Base-by-base conservation (phyloP, 2,797 vertebrate species). In the Remorina albescens region DNA sequence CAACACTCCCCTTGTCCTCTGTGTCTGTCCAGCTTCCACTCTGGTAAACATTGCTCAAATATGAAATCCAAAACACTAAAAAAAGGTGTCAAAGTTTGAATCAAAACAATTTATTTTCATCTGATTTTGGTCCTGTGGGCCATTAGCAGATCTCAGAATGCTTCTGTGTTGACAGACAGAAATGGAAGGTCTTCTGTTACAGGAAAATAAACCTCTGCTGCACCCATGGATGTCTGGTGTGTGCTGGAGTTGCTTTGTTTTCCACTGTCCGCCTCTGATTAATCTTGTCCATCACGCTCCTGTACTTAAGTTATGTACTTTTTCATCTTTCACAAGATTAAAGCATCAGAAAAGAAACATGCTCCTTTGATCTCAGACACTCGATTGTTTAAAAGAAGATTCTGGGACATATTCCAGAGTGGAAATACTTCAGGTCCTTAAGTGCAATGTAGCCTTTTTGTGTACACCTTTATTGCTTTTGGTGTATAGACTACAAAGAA, bases 51-150 rank as follows among this genome's bases (percentile, higher is more conserved):
- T 18, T 26, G 19, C 5, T 34, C 6, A 69, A 55, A 72, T 41
- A 56, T n/a, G 39, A 30, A 60, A 70, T 39, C 19, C 5, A n/a
- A 62, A 70, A 55, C 37, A 26, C 21, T 23, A 34, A 4, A 58
- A 58, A 36, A 2, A 13, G 0, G 18, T 15, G 37, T 16, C 15
- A 9, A 12, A 5, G 36, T 69, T 76, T 23, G 34, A 44, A 58
- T 2, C 30, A 44, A 19, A 30, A 55, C 26, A 47, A 46, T 60
- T 25, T 0, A 59, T 46, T 60, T 30, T 36, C 49, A 50, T 55
- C 28, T 21, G 8, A 21, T n/a, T 41, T 26, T 15, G 18, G 44
- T 41, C 8, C 8, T 46, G n/a, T 13, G 18, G 47, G 46, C 46
- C 46, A 15, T 44, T 2, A 34, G 28, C 21, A 60, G 18, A 39